Evolutionary conservation across 2,888 invertebrate species (phyloP), one percentile per base, ranked within the genome.

Genomic region (Sturmia bella): DNA sequence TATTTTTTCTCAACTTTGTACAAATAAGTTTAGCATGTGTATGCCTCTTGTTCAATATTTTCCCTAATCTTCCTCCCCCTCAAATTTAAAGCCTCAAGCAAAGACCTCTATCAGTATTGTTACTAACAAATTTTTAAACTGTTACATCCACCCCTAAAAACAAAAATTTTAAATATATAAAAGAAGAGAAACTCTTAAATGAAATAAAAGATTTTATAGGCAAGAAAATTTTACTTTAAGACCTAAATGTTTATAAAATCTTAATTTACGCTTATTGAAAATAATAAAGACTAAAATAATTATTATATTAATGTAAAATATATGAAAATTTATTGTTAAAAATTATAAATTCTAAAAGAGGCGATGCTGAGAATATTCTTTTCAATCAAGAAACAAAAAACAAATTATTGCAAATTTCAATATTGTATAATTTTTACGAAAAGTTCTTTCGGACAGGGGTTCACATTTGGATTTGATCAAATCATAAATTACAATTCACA

Each of bases 101-200:
- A 24, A 57, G 21, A 41, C 39, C 74, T 48, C 78, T 45, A 59
- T 78, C 74, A 69, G 66, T 57, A 78, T 75, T 82, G 78, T 78
- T 70, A 82, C 82, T 78, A 82, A 82, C 66, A 70, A 78, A 74
- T 82, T 82, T 79, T 78, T 78, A 41, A 82, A 82, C 82, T 82
- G 43, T 82, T 66, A 48, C 82, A 82, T 82, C 74, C 74, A 82
- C 70, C 74, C 78, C 64, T 66, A 32, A 1, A 48, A 57, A n/a
- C 24, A 21, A 54, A 27, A 37, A n/a, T n/a, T n/a, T n/a, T 37
- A 37, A 15, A 45, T 11, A 56, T 21, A 21, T 13, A 19, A 61
- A 52, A 50, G n/a, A 39, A 15, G 0, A 24, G 0, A 63, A 76
- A 63, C 19, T 56, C 17, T 41, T 39, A 41, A 59, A 57, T 13